These are phyloP conservation scores for Narcine bancroftii DNA, from an alignment of 2,113 vertebrate genomes.

Conservation along the genomic window DNA sequence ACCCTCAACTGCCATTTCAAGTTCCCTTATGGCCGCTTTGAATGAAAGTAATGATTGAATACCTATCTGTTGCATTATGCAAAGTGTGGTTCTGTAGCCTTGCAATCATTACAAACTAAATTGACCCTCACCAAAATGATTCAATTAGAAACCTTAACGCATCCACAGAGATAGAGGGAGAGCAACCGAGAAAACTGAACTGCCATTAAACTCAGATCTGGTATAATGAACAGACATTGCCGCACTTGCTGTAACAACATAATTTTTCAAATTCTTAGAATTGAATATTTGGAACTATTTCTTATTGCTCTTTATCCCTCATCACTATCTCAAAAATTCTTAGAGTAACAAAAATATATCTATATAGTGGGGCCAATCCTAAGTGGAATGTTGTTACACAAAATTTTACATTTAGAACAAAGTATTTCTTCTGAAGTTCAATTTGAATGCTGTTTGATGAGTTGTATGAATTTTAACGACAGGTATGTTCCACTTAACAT, in stretches of 20 bases:
- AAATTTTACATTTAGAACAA: not conserved
- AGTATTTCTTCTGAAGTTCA: not conserved
- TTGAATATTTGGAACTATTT: not conserved
- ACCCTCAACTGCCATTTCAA: not conserved
- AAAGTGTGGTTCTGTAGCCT: not conserved
- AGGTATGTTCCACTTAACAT: too few relatives aligned
- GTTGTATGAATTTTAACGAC: not conserved
- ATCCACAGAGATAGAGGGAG: not conserved
- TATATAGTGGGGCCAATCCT: not conserved
- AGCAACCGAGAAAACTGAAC: too few relatives aligned
- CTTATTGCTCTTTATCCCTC: not conserved
- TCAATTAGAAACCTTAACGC: not conserved
- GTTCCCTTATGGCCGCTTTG: not conserved
- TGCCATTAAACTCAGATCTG: not conserved
- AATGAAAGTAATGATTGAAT: conserved; percentile 13
- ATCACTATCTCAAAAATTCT: not conserved
- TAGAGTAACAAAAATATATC: not conserved
- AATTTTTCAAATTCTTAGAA: not conserved
- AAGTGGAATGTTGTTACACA: not conserved
- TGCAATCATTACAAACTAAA: not conserved
- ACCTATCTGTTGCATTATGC: not conserved
- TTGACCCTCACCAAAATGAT: not conserved
- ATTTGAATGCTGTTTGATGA: not conserved
- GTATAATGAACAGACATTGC: not conserved
- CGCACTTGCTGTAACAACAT: not conserved